Evolutionary conservation across 2,113 vertebrate genomes (phyloP), one percentile per base, ranked within the genome.

Genomic region (Alligator mississippiensis): DNA sequence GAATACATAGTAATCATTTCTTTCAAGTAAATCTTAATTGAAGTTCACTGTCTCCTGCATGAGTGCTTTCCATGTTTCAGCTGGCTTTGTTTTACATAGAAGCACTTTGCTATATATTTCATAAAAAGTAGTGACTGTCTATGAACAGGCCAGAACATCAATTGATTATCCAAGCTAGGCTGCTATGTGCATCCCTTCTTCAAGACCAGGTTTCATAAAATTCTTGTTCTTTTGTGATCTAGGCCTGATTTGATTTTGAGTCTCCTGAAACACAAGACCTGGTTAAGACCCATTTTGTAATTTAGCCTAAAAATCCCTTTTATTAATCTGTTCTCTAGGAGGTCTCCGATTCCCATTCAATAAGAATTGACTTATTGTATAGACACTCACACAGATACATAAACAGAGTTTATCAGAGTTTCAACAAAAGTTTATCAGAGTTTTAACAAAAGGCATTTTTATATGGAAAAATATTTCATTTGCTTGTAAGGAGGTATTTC

Each of bases 91-190:
- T 91, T 76, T 5, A 4, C 11, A 8, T 0, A 0, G 55, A 78
- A 94, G 18, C 34, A 27, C 88, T 80, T 88, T 77, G 11, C 5
- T 90, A 59, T 60, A 62, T 79, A 63, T 88, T 91, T 86, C 54
- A 76, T 57, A 38, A 90, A 90, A 91, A 87, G 90, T 77, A 94
- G 76, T 81, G 77, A 6, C 81, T 94, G 0, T 0, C 72, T 28
- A 1, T 58, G 11, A 94, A 74, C 74, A 58, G 82, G 86, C 81
- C 68, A 24, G 70, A 34, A 83, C 62, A 95, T 66, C 38, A 89
- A 82, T 83, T 93, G 93, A 92, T 94, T 92, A 92, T 89, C 80
- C 90, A 91, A 88, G 92, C 86, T 74, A 47, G 38, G 21, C 70
- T 24, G 12, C 21, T 38, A 47, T 25, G 54, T 5, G 27, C 72